Evolutionary conservation across 2,888 invertebrate genomes (phyloP).

Genomic region (Aspidiotus destructor): DNA sequence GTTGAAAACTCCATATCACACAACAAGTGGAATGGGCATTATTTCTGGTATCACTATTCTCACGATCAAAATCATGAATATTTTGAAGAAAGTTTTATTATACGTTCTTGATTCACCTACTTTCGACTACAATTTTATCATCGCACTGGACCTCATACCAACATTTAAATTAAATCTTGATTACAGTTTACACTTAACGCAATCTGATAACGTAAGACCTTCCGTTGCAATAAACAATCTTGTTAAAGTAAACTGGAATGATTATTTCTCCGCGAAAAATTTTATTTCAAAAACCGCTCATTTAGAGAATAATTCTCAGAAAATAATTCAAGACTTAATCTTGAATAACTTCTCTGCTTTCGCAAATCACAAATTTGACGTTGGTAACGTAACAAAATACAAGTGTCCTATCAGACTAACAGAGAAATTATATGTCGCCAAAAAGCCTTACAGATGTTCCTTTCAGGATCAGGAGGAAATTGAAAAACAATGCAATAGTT

Average conservation of each 20-base stretch:
- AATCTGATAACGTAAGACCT: too few relatives aligned
- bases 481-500: conserved; percentile 11
- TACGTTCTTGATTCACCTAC: not conserved
- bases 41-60: not conserved
- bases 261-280: not conserved
- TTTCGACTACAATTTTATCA: not conserved
- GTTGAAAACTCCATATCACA: not conserved
- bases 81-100: not conserved
- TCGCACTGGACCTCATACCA: not conserved
- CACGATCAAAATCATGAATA: not conserved
- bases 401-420: too few relatives aligned
- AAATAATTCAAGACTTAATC: not conserved
- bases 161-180: not conserved
- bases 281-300: not conserved
- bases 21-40: not conserved
- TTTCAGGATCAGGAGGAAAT: not conserved
- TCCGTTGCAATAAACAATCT: not conserved
- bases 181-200: too few relatives aligned
- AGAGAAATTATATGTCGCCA: not conserved
- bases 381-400: not conserved
- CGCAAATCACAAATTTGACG: conserved; percentile 8
- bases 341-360: not conserved
- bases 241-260: conserved; percentile 1
- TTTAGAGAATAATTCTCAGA: not conserved
- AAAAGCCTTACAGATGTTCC: conserved; percentile 26